Base-by-base conservation (phyloP, 2,797 vertebrate species). In the Tokudaia tokunoshimensis region DNA sequence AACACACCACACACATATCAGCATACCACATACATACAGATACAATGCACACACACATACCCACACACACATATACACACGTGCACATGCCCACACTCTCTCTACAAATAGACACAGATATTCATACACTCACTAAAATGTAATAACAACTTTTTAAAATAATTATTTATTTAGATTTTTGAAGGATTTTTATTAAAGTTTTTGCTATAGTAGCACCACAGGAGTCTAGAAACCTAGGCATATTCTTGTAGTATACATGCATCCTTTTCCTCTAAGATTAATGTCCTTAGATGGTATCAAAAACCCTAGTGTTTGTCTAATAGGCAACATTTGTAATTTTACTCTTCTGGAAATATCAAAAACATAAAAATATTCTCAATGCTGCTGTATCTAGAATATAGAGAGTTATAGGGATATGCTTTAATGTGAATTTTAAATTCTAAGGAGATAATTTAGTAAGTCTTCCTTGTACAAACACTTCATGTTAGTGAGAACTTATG, bases 401-500 rank as follows among this genome's bases (percentile, higher is more conserved):
- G 74, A 95, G 63, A 86, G 5, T 79, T 94, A 50, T 0, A 87
- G 2, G 2, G 5, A 92, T 57, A 78, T 34, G 2, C 3, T 88
- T 90, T 81, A 93, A 67, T 4, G n/a, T 0, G 50, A 50, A 41
- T 70, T 96, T 96, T 89, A 86, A 89, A 80, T 17, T 81, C 76
- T 92, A 83, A 82, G 12, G 75, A 57, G 74, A 37, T 76, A 79
- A 92, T 61, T 91, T 70, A 82, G 1, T 57, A 52, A 91, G 67
- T 8, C 13, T 59, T 29, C 1, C 13, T 20, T 82, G 10, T 17
- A 13, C 34, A 34, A 92, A 95, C 34, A 86, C 12, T 52, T n/a
- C 20, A 50, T 52, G 44, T 67, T 67, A 12, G 61, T 70, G 12
- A 70, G 47, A 70, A 6, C n/a, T 85, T 24, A n/a, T 86, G 44